These are phyloP conservation scores for Micrastur ruficollis DNA, from an alignment of 2,797 vertebrate species.

Conservation along the genomic window DNA sequence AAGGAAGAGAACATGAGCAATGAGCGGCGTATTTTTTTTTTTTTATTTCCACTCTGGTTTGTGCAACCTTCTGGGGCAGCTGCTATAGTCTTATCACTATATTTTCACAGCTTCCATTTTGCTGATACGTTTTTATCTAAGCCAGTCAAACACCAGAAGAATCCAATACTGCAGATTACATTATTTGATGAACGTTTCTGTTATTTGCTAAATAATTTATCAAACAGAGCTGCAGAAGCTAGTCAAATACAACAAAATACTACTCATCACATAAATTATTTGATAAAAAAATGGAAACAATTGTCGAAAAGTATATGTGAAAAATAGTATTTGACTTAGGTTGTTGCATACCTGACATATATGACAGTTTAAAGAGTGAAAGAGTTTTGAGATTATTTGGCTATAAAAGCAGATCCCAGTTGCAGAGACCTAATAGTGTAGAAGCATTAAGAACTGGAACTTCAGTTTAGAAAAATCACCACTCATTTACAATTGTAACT, in stretches of 20 bases:
- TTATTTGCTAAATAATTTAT: slow-evolving; percentile 17
- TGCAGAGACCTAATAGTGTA: background rate
- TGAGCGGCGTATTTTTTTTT: background rate
- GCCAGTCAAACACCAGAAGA: background rate
- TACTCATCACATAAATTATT: background rate
- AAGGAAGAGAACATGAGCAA: background rate
- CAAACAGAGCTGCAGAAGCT: background rate
- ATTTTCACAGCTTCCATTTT: background rate
- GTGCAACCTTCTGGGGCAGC: background rate
- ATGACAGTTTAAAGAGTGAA: background rate
- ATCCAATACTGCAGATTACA: background rate
- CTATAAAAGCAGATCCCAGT: background rate
- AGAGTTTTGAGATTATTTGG: background rate
- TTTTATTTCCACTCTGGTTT: background rate
- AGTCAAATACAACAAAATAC: background rate
- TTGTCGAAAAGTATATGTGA: background rate
- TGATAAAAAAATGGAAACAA: background rate
- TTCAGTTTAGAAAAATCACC: background rate
- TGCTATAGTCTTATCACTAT: background rate
- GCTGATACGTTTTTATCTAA: slow-evolving; percentile 1
- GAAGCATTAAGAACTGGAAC: background rate
- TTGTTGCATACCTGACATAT: background rate
- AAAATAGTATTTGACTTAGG: background rate
- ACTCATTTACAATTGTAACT: background rate
- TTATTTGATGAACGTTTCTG: background rate